Conservation (phyloP, 2,888 invertebrate genomes). For the Cloeon dipterum region DNA sequence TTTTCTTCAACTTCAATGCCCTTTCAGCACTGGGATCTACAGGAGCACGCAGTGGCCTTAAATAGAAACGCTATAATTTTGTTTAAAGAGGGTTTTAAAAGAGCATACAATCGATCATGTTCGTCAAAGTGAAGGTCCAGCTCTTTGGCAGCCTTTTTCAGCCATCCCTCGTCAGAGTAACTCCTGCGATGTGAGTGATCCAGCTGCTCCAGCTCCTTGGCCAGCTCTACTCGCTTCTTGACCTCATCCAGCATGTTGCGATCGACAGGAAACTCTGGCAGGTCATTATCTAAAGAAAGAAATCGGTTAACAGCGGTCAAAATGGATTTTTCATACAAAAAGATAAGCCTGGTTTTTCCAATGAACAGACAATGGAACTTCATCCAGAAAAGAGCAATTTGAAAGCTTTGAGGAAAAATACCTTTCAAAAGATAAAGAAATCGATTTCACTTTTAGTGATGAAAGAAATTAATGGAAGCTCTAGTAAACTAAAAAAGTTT, state of each 20-base stretch:
- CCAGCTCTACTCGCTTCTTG: conserved; percentile 48
- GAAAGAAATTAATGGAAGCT: too few relatives aligned
- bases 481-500: too few relatives aligned
- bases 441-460: too few relatives aligned
- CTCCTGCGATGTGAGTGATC: conserved; percentile 38
- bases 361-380: too few relatives aligned
- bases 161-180: conserved; percentile 57
- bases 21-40: conserved; percentile 24
- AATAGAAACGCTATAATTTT: not conserved
- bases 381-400: too few relatives aligned
- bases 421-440: too few relatives aligned
- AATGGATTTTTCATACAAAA: conserved; percentile 1
- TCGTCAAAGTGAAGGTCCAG: conserved; percentile 84
- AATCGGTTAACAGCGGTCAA: conserved; percentile 6
- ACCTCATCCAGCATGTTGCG: conserved; percentile 33
- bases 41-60: conserved; percentile 3
- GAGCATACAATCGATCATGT: conserved; percentile 19
- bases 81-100: too few relatives aligned
- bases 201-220: conserved; percentile 55
- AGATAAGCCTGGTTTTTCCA: too few relatives aligned
- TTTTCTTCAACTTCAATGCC: conserved; percentile 23
- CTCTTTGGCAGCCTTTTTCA: conserved; percentile 62
- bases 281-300: conserved; percentile 42
- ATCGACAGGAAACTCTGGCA: conserved; percentile 62
- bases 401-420: too few relatives aligned